Evolutionary conservation across 2,113 vertebrate species (phyloP), one percentile per base, ranked within the genome.

Genomic region (Balaenoptera acutorostrata): DNA sequence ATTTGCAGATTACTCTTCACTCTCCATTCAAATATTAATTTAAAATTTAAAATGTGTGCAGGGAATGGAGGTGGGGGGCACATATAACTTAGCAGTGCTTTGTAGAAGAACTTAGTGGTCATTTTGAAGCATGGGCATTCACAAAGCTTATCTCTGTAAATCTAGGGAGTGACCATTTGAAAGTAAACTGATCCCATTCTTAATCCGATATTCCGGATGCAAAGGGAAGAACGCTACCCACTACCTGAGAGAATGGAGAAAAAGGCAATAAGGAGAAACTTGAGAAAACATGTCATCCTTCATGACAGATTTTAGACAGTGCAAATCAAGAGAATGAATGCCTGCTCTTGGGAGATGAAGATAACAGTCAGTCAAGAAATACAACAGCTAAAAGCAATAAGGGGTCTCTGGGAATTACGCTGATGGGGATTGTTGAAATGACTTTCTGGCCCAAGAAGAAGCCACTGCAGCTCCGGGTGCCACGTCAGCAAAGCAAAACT

Each of bases 221-320:
- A 66, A 81, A 57, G 64, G n/a, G 57, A 49, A 33, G 49, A 49
- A 18, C 7, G 80, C 9, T 0, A 10, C n/a, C 4, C n/a, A 15
- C 14, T 13, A 21, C 31, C 55, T n/a, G 6, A 64, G 9, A 72
- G 9, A 21, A 64, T 1, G 77, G 20, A 33, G 31, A 6, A 25
- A 5, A n/a, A 29, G 31, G 6, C 3, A 41, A 39, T 3, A 36
- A 46, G 4, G 18, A 69, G 59, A 33, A 68, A n/a, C 18, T n/a
- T 20, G 18, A 11, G 3, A 69, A 61, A 52, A 18, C 8, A 14
- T 0, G 14, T 41, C 23, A 1, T 25, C 8, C 23, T 29, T 3
- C 21, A 18, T 29, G 3, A 39, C 0, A 2, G 10, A 10, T 17
- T 57, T 57, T 31, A 66, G 10, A 17, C 11, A 9, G 4, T 25